Evolutionary conservation across 2,888 invertebrate species (phyloP).

Genomic region (Lasioglossum pauxillum): DNA sequence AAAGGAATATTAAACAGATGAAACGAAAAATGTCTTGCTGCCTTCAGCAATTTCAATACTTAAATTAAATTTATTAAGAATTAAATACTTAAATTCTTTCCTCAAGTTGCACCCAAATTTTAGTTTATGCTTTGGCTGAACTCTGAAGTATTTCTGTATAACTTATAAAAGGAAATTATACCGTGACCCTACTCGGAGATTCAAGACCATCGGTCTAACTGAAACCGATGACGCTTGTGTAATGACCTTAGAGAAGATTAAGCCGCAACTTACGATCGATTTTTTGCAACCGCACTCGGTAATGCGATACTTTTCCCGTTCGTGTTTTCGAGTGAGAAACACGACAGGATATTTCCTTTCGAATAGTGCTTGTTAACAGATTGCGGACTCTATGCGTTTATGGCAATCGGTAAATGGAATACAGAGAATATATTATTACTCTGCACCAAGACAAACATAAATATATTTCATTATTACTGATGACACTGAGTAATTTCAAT

Average conservation of each 20-base stretch:
- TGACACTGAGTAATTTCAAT: no score
- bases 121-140: not conserved
- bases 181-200: not conserved
- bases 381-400: no score
- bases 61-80: no score
- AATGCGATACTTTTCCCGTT: slow-evolving; percentile 34
- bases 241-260: slow-evolving; percentile 66
- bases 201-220: not conserved
- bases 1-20: not conserved
- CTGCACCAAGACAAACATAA: no score
- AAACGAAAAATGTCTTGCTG: not conserved
- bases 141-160: not conserved
- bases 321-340: not conserved
- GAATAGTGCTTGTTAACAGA: not conserved
- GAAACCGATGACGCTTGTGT: slow-evolving; percentile 32
- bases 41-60: not conserved
- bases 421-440: no score
- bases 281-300: slow-evolving; percentile 31
- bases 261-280: slow-evolving; percentile 60
- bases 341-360: not conserved
- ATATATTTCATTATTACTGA: no score
- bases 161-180: not conserved
- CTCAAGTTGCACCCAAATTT: not conserved
- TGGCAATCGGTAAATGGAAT: no score
- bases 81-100: not conserved